Percentiles rank a stretch among this genome's conserved stretches.
Evolutionary conservation across 2,113 vertebrate genomes (phyloP).

Genomic region (Oreochromis spilurus): DNA sequence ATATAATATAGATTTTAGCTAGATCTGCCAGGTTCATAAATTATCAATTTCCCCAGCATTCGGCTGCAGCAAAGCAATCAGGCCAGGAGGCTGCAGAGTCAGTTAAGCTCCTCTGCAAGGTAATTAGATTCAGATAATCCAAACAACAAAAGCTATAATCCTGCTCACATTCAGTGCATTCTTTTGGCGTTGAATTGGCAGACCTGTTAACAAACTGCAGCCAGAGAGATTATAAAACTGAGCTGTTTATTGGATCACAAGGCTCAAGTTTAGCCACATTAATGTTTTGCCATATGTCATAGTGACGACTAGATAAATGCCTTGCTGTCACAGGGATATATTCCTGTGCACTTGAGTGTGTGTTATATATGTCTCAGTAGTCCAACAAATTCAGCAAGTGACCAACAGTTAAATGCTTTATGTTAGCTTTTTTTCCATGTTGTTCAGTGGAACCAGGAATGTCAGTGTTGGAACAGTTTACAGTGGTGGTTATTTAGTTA

Average conservation of each 20-base stretch:
- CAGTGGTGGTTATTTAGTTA: not conserved
- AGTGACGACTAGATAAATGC: not conserved
- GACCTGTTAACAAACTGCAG: conserved; percentile 39
- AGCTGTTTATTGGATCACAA: conserved; percentile 47
- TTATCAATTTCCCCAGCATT: conserved; percentile 1
- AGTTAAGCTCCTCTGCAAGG: conserved; percentile 36
- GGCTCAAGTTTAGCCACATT: conserved; percentile 25
- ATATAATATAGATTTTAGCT: not conserved
- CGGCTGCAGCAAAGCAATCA: not conserved
- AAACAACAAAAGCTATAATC: conserved; percentile 60
- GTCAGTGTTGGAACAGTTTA: not conserved
- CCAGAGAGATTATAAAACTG: conserved; percentile 30
- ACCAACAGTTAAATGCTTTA: not conserved
- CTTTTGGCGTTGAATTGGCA: conserved; percentile 33
- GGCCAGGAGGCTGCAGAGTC: conserved; percentile 5
- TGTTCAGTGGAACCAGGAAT: not conserved
- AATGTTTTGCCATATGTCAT: conserved; percentile 28
- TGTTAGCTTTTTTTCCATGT: not conserved
- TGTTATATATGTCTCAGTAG: not conserved
- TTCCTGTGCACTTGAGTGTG: not conserved
- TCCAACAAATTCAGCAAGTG: not conserved
- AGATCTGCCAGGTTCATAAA: not conserved
- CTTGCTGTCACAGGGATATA: not conserved
- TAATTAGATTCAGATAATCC: conserved; percentile 65
- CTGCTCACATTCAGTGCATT: conserved; percentile 35